Evolutionary conservation across 2,888 invertebrate species (phyloP).

Genomic region (Hyposoter dolosus): DNA sequence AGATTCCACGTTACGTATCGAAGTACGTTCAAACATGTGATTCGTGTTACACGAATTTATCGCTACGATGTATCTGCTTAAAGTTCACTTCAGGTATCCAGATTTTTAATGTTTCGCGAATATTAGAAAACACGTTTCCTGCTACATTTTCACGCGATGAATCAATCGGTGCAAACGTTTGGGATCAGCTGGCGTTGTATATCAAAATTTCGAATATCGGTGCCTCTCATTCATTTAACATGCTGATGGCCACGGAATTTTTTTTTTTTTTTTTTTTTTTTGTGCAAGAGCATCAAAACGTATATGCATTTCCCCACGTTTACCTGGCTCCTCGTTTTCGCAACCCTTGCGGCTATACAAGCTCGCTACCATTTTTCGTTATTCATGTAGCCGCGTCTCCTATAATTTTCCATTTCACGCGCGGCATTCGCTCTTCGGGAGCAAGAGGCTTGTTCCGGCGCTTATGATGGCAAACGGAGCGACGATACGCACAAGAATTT

Average conservation of each 20-base stretch:
- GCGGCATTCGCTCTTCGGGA: slow-evolving; percentile 23
- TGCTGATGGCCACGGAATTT: slow-evolving; percentile 27
- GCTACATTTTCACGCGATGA: neutral
- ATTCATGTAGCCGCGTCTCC: slow-evolving; percentile 27
- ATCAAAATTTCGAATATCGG: neutral
- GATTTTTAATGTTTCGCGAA: neutral
- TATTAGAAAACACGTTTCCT: neutral
- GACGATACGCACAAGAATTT: slow-evolving; percentile 32
- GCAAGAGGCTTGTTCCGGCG: slow-evolving; percentile 18
- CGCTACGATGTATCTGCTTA: neutral
- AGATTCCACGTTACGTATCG: neutral
- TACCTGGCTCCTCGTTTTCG: slow-evolving; percentile 8
- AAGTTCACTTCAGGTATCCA: neutral
- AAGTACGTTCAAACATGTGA: neutral
- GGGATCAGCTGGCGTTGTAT: neutral
- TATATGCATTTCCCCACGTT: slow-evolving; percentile 7
- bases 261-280: too few species aligned
- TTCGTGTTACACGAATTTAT: neutral
- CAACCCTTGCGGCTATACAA: neutral
- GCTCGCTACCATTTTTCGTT: slow-evolving; percentile 8
- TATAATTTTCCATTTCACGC: slow-evolving; percentile 68
- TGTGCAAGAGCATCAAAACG: neutral
- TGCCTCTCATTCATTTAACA: slow-evolving; percentile 35
- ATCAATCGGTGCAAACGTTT: neutral
- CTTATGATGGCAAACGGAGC: slow-evolving; percentile 19